Percentiles rank a stretch among this genome's conserved stretches.
phyloP scores from a whole-genome alignment of 2,888 invertebrate genomes.

The Hipparchia semele region DNA sequence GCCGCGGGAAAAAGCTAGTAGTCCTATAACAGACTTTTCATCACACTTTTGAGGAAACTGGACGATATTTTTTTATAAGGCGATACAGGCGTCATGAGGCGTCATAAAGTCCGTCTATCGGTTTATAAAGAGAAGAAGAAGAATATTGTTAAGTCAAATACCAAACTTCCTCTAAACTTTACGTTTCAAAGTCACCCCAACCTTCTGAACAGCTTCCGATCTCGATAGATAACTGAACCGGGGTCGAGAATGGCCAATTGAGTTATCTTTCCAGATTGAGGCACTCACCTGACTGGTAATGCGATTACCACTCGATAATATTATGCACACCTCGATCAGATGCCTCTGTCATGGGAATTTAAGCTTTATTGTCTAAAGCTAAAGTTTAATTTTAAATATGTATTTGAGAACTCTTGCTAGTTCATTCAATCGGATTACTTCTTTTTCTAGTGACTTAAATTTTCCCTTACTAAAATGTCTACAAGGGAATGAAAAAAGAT shows the following conservation, averaged over 20 bases:
- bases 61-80: no score
- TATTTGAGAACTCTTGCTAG: background rate
- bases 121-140: no score
- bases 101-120: no score
- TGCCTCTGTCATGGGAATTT: background rate
- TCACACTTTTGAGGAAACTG: no score
- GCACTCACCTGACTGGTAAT: constrained; percentile 34
- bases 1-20: no score
- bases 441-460: background rate
- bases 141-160: no score
- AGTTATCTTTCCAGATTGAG: constrained; percentile 36
- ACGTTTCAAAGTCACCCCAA: background rate
- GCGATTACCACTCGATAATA: constrained; percentile 37
- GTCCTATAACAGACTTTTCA: no score
- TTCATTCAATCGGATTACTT: constrained; percentile 12
- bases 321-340: constrained; percentile 25
- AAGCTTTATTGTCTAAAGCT: background rate
- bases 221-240: constrained; percentile 2
- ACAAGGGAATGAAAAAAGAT: no score
- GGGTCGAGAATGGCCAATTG: constrained; percentile 32
- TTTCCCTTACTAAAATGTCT: background rate
- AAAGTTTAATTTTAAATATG: background rate
- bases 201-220: background rate
- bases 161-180: background rate
- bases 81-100: no score